Base-by-base conservation (phyloP, 2,113 vertebrate species). In the Varanus komodoensis region DNA sequence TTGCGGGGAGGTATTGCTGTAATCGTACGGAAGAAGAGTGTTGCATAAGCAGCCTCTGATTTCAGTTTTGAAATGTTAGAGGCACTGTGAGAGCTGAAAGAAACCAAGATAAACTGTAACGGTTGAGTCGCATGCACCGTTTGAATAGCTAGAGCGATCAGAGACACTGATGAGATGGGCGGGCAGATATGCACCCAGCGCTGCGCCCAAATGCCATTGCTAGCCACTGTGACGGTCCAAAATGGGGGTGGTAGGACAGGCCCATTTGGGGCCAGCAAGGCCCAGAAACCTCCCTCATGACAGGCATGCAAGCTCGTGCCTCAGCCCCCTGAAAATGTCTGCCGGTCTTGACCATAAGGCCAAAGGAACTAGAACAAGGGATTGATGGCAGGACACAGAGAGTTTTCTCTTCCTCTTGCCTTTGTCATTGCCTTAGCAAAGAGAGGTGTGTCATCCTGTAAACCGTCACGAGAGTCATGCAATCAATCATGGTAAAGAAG, bases 61-160 rank as follows among this genome's bases (percentile, higher is more conserved):
- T 61, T n/a, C 52, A 27, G 75, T 52, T n/a, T 23, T 48, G 15
- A 64, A 34, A 21, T n/a, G 15, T 12, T 34, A 9, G 9, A 9
- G 32, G 77, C 6, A 17, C 21, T 15, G 50, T 9, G 38, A 64
- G 44, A 84, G 9, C 38, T 2, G 67, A 32, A 89, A 73, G 88
- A 84, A 81, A 84, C 29, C 71, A 78, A 89, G 73, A 89, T 77
- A 52, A 84, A 19, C 38, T 64, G 44, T 38, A 84, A 89, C 68
- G 14, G 78, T 29, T 79, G 73, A 23, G 8, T 89, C 25, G 84
- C 82, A 27, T 78, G 54, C 23, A 52, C 19, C 4, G 44, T 50
- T 77, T 25, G 29, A 52, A 23, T 44, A n/a, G 57, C 38, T 67
- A 61, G 57, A 84, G 69, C 84, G 27, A 23, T 15, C 9, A 4